Evolutionary conservation across 1,140 invertebrate species (phyloP).

Genomic region (Leptoteleia sp.): DNA sequence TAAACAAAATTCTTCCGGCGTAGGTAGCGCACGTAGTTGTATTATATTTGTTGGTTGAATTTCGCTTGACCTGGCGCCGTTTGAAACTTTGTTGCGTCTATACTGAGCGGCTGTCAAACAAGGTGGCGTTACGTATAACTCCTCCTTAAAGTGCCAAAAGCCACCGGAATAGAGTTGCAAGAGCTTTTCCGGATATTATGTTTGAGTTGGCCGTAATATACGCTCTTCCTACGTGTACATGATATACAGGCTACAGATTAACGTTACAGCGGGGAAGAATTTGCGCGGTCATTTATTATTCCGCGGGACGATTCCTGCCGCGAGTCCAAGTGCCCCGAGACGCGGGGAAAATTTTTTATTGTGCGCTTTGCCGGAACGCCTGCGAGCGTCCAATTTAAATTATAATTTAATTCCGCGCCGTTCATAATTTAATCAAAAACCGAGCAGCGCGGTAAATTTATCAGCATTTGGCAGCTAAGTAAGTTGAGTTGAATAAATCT

Average conservation of each 20-base stretch:
- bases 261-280: slow-evolving; percentile 29
- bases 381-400: slow-evolving; percentile 34
- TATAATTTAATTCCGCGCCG: slow-evolving; percentile 19
- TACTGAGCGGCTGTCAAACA: slow-evolving; percentile 69
- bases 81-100: slow-evolving; percentile 67
- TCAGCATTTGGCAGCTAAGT: slow-evolving; percentile 46
- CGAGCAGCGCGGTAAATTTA: slow-evolving; percentile 19
- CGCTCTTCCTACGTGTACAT: slow-evolving; percentile 50
- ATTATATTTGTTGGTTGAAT: slow-evolving; percentile 54
- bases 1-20: too few species aligned
- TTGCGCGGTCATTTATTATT: slow-evolving; percentile 31
- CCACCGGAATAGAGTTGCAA: slow-evolving; percentile 64
- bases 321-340: background rate
- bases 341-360: slow-evolving; percentile 17
- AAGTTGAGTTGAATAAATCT: slow-evolving; percentile 39
- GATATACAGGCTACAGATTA: slow-evolving; percentile 39
- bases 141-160: slow-evolving; percentile 66
- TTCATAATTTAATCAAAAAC: slow-evolving; percentile 36
- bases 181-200: slow-evolving; percentile 71
- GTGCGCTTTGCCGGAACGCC: background rate
- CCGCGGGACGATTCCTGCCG: background rate
- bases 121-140: slow-evolving; percentile 66
- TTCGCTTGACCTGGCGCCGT: slow-evolving; percentile 59
- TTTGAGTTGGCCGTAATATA: slow-evolving; percentile 71
- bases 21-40: background rate